These are phyloP conservation scores for Dromas ardeola DNA, from an alignment of 2,113 vertebrate species.

Conservation along the genomic window DNA sequence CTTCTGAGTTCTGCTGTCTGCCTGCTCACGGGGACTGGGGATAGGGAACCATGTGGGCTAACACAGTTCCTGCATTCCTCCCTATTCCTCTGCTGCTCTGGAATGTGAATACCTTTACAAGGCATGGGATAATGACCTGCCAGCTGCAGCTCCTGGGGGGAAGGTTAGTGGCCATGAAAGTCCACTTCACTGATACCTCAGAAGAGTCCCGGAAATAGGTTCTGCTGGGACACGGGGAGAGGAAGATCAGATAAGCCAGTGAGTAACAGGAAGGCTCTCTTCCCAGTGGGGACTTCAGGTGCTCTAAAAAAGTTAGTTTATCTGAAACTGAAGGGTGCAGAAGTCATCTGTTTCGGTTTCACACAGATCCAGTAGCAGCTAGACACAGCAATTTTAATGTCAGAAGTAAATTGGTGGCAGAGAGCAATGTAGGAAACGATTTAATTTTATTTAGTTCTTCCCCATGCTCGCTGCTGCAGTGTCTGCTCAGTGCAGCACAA, in stretches of 20 bases:
- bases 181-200: not conserved
- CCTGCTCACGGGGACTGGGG: not conserved
- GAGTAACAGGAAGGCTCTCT: not conserved
- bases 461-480: not conserved
- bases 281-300: not conserved
- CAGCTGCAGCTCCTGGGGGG: not conserved
- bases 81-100: not conserved
- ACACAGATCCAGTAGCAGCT: not conserved
- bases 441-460: not conserved
- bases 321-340: not conserved
- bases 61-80: not conserved
- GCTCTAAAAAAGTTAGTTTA: not conserved
- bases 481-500: not conserved
- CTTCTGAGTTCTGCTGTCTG: not conserved
- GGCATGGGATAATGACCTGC: not conserved
- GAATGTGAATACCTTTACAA: not conserved
- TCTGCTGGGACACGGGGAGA: not conserved
- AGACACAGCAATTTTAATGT: not conserved
- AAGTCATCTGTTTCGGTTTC: slow-evolving; percentile 2
- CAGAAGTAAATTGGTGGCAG: not conserved
- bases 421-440: not conserved
- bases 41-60: not conserved
- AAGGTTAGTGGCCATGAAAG: not conserved
- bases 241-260: not conserved
- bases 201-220: not conserved